Percentiles rank a stretch among this genome's conserved stretches.
phyloP scores from a whole-genome alignment of 2,888 invertebrate genomes.

The Lamellibrachia columna region DNA sequence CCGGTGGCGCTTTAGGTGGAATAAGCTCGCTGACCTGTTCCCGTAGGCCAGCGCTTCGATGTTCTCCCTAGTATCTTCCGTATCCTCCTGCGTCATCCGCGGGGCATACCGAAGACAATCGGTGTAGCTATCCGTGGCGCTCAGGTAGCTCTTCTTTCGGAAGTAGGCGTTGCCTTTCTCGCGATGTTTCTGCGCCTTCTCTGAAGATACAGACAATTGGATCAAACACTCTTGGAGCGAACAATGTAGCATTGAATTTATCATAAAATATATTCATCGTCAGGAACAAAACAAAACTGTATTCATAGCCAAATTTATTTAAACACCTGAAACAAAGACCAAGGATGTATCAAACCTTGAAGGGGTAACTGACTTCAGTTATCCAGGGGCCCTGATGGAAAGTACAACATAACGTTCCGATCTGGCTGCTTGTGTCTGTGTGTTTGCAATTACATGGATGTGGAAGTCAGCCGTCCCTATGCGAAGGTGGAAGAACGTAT shows the following conservation, averaged over 20 bases:
- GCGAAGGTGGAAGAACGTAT: no score
- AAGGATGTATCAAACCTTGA: no score
- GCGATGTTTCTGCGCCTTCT: slow-evolving; percentile 32
- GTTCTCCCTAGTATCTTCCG: slow-evolving; percentile 18
- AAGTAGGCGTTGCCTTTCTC: slow-evolving; percentile 43
- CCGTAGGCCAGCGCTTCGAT: slow-evolving; percentile 41
- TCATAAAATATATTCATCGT: not conserved
- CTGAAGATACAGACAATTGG: not conserved
- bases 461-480: no score
- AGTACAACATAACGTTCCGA: no score
- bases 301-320: no score
- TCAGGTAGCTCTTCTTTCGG: slow-evolving; percentile 39
- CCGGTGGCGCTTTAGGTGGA: slow-evolving; percentile 54
- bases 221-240: not conserved
- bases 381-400: no score
- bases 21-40: slow-evolving; percentile 57
- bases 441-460: no score
- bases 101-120: slow-evolving; percentile 37
- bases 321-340: no score
- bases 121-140: slow-evolving; percentile 39
- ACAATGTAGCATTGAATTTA: not conserved
- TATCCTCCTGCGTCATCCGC: not conserved
- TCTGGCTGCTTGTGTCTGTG: no score
- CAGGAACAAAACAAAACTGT: no score
- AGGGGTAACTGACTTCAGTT: no score